Conservation (phyloP, 2,797 vertebrate species). For the Acanthurus tractus region DNA sequence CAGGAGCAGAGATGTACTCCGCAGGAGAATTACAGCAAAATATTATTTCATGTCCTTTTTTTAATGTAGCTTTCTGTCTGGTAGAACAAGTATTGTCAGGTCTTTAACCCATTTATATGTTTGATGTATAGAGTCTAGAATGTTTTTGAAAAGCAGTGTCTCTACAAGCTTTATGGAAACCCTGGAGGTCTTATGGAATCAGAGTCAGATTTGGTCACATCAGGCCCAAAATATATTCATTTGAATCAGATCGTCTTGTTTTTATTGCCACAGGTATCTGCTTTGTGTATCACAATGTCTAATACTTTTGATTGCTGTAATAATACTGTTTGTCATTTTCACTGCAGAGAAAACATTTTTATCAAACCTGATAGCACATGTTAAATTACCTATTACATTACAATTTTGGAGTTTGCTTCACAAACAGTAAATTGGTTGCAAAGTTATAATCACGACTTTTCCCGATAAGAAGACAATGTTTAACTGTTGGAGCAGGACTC, state of each 20-base stretch:
- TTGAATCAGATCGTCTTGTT: neutral
- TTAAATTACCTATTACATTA: neutral
- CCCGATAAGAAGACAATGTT: neutral
- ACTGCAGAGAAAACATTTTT: neutral
- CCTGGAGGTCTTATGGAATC: neutral
- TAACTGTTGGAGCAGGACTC: neutral
- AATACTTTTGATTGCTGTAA: neutral
- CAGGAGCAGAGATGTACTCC: neutral
- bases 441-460: neutral
- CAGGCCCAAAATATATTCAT: neutral
- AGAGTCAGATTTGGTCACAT: neutral
- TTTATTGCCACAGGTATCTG: neutral
- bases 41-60: conserved; percentile 4
- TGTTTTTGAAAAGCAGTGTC: neutral
- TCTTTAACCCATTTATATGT: conserved; percentile 23
- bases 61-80: conserved; percentile 10
- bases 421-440: neutral
- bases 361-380: neutral
- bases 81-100: conserved; percentile 9
- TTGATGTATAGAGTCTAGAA: neutral
- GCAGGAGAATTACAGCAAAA: conserved; percentile 6
- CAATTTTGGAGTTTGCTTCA: conserved; percentile 8
- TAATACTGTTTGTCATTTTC: neutral
- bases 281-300: neutral
- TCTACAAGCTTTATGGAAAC: neutral